phyloP scores from a whole-genome alignment of 1,140 invertebrate genomes.

The Drosophila sulfurigaster region DNA sequence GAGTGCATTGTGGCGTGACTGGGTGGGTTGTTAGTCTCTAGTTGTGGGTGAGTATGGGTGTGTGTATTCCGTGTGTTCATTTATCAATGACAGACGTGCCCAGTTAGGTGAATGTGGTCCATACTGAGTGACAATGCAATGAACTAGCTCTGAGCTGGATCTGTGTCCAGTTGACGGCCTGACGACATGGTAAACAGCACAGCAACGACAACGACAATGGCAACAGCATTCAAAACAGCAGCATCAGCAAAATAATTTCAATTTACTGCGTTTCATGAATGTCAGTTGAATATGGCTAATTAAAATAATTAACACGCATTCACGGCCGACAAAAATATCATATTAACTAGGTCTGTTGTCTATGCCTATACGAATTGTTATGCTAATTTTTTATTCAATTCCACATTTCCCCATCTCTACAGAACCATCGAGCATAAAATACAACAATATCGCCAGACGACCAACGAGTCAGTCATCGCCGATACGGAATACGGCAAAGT shows the following conservation, averaged over 20 bases:
- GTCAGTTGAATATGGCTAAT: conserved; percentile 22
- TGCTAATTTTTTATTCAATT: conserved; percentile 55
- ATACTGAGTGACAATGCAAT: conserved; percentile 36
- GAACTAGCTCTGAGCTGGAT: conserved; percentile 20
- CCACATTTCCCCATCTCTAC: conserved; percentile 55
- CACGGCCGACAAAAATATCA: conserved; percentile 48
- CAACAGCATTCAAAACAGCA: background rate
- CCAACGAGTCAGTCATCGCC: conserved; percentile 71
- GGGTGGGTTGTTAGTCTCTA: conserved; percentile 30
- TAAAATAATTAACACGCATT: conserved; percentile 36
- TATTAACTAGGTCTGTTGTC: conserved; percentile 40
- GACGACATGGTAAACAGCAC: conserved; percentile 46
- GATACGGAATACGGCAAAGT: conserved; percentile 78
- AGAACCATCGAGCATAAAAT: conserved; percentile 79
- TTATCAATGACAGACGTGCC: conserved; percentile 69
- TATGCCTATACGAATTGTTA: conserved; percentile 28
- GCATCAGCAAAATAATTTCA: conserved; percentile 71
- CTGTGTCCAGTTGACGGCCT: conserved; percentile 38
- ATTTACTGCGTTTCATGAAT: conserved; percentile 54
- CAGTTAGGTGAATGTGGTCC: conserved; percentile 57
- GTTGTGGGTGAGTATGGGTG: background rate
- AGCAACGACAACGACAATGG: too few species aligned
- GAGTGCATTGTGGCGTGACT: conserved; percentile 57
- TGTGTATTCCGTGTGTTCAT: conserved; percentile 47
- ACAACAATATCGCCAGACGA: conserved; percentile 74